These are phyloP conservation scores for Hyposmocoma kahamanoa DNA, from an alignment of 1,140 invertebrate genomes.

Conservation along the genomic window DNA sequence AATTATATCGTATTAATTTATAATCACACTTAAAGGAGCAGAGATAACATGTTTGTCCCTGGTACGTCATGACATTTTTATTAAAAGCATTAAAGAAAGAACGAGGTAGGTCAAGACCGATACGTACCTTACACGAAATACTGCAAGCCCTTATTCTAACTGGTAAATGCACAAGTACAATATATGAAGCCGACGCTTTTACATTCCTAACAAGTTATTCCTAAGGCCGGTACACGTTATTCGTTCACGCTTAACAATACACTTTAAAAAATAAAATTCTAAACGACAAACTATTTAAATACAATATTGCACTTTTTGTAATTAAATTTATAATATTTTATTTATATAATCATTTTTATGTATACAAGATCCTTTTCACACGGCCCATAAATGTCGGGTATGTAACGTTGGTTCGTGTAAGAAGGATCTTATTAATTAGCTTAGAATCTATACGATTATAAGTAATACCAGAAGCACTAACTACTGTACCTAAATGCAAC, in stretches of 20 bases:
- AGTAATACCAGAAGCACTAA: slow-evolving; percentile 6
- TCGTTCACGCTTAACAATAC: slow-evolving; percentile 53
- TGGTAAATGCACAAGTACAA: slow-evolving; percentile 40
- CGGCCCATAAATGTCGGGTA: no score
- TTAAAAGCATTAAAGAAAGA: no score
- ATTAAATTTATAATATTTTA: slow-evolving; percentile 28
- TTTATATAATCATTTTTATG: neutral
- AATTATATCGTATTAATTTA: no score
- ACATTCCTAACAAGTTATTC: slow-evolving; percentile 52
- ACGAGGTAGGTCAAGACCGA: no score
- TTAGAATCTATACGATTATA: neutral
- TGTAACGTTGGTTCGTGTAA: no score
- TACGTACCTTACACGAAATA: no score
- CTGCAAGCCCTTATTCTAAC: no score
- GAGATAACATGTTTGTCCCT: no score
- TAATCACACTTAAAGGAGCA: no score
- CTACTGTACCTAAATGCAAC: slow-evolving; percentile 24
- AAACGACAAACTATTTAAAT: slow-evolving; percentile 58
- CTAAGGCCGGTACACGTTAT: slow-evolving; percentile 66
- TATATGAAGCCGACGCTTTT: slow-evolving; percentile 48
- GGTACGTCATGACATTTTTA: no score
- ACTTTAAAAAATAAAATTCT: slow-evolving; percentile 62
- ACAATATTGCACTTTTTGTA: slow-evolving; percentile 51
- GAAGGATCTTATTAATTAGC: neutral
- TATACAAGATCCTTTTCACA: no score